Evolutionary conservation across 2,797 vertebrate species (phyloP), one percentile per base, ranked within the genome.

Genomic region (Silurus aristotelis): DNA sequence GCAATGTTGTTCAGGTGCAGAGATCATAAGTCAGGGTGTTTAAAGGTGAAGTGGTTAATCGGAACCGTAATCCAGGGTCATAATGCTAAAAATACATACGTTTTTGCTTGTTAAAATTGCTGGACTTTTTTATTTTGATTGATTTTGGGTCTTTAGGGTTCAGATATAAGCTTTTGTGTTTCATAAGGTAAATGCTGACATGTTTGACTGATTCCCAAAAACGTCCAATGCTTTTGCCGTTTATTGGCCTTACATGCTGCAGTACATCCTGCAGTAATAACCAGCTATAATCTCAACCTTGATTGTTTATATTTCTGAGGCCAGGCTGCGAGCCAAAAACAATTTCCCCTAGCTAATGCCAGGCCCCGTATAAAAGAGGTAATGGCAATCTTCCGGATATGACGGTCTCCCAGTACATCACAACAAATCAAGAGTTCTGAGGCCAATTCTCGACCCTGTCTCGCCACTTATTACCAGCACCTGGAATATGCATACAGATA

Each of bases 311-410:
- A 87, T 90, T 88, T 86, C 56, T 38, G 89, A 85, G 88, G 91
- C 87, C 88, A 91, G 87, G 85, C 89, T 92, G 90, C 83, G 86
- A 14, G 61, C 86, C 77, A 78, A 92, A 92, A 93, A 92, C 92
- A 93, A 94, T 91, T 91, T 94, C 93, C 92, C 90, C 90, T 84
- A 10, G 81, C 87, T 91, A 93, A 93, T 91, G 88, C 79, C 81
- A 73, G 71, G 85, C 83, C 71, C 60, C 83, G 87, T 86, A 92
- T 92, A 90, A 86, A 89, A 84, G 89, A 90, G 86, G 85, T 91
- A 93, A 94, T 92, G 88, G 91, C 78, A 27, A 38, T 75, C 19
- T 88, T 89, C 88, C 3, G 58, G 80, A 88, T 87, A 48, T 90
- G 84, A 92, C 78, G 71, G 82, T 80, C 87, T 78, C 79, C 86